phyloP scores from a whole-genome alignment of 1,140 invertebrate species.

The Cyclina sinensis region DNA sequence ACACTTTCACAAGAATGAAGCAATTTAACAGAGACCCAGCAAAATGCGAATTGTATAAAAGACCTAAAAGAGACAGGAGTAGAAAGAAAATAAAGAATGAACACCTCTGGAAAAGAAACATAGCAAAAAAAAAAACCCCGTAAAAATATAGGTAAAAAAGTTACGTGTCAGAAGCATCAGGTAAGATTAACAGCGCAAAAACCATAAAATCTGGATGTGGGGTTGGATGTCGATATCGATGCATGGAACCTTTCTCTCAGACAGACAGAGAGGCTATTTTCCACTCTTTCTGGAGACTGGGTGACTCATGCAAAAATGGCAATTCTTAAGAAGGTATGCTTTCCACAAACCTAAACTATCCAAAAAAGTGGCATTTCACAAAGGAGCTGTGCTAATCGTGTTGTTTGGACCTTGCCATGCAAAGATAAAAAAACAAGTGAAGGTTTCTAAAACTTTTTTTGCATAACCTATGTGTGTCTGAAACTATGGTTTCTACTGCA shows the following conservation, averaged over 20 bases:
- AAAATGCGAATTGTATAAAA: no score
- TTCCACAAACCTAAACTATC: no score
- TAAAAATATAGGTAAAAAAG: background rate
- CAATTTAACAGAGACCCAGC: no score
- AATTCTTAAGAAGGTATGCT: background rate
- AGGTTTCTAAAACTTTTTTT: background rate
- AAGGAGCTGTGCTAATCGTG: background rate
- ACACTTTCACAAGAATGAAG: no score
- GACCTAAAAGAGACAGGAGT: no score
- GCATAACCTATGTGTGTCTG: background rate
- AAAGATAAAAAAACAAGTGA: background rate
- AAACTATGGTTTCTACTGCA: background rate
- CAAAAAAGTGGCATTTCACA: background rate
- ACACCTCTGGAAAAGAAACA: background rate
- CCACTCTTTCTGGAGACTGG: background rate
- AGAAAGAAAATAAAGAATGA: conserved; percentile 12
- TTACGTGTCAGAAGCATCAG: background rate
- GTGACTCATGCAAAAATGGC: background rate
- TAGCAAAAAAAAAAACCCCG: conserved; percentile 11
- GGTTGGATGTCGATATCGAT: background rate
- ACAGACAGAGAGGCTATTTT: background rate
- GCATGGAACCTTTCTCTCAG: background rate
- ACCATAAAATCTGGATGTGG: background rate
- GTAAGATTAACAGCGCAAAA: background rate
- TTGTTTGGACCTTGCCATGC: background rate